Base-by-base conservation (phyloP, 2,113 vertebrate species). In the Nibea coibor region DNA sequence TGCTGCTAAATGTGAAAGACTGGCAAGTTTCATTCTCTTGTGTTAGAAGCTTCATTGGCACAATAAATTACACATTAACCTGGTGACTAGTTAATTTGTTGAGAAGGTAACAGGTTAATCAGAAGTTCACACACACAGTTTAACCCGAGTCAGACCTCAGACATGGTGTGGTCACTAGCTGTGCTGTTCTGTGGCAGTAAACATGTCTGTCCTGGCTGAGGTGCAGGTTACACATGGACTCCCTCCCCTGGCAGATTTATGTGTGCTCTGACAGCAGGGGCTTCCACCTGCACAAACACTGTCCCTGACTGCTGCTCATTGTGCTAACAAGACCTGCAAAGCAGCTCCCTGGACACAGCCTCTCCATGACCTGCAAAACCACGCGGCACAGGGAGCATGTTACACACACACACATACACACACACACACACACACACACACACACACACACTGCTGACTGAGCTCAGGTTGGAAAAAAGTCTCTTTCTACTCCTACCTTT, bases 201-300 rank as follows among this genome's bases (percentile, higher is more conserved):
- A 88, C 68, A 72, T 77, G 80, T 85, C 78, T 68, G 69, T 75
- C 65, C 72, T 58, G 10, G 70, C 63, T 68, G 74, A 83, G 71
- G 83, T 16, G 69, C 70, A 74, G 81, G 77, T 78, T 87, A 86
- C 72, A 91, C 87, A 89, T 62, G 78, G 75, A 64, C 75, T 57
- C 77, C 35, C 8, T 67, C 16, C 87, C 78, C 83, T 91, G 82
- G 83, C 90, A 95, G 96, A 96, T 96, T 96, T 96, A 97, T 95
- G 95, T 94, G 94, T 94, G 94, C 94, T 93, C 93, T 94, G 93
- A 94, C 94, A 95, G 93, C 92, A 94, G 94, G 94, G 93, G 87
- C 91, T 92, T 91, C 95, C 96, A 97, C 96, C 96, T 97, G 96
- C 94, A 95, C 96, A 97, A 97, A 97, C 94, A 97, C 94, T 94